Percentiles rank a stretch among this genome's conserved stretches.
These are phyloP conservation scores for Labeo calbasu DNA, from an alignment of 2,797 vertebrate species.

Conservation along the genomic window DNA sequence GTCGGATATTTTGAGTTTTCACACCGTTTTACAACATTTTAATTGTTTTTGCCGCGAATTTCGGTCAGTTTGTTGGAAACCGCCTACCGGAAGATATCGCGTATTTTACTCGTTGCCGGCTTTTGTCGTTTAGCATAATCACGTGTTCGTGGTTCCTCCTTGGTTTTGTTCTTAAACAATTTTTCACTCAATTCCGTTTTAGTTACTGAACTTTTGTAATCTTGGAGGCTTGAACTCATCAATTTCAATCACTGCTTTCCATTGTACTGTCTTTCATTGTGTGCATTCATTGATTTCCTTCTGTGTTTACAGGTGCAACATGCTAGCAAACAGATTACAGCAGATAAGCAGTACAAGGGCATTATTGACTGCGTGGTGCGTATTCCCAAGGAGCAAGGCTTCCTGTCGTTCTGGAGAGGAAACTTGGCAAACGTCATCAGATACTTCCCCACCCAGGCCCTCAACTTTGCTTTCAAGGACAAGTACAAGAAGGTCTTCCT, in stretches of 20 bases:
- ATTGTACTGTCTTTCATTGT: not conserved
- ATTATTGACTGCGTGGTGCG: constrained; percentile 89
- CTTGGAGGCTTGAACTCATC: not conserved
- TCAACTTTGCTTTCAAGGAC: constrained; percentile 96
- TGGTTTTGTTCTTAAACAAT: not conserved
- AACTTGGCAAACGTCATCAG: constrained; percentile 93
- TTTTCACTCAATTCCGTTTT: not conserved
- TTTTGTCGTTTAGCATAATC: not conserved
- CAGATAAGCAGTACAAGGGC: constrained; percentile 89
- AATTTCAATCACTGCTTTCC: not conserved
- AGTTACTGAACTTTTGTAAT: not conserved
- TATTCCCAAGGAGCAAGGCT: constrained; percentile 91
- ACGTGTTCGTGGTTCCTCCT: not conserved
- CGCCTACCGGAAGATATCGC: constrained; percentile 15
- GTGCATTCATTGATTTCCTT: not conserved
- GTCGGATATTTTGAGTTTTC: rapidly evolving
- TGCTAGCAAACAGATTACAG: constrained; percentile 91
- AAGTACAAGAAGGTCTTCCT: constrained; percentile 95
- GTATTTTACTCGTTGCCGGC: not conserved
- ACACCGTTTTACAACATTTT: not conserved
- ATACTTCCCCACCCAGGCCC: constrained; percentile 94
- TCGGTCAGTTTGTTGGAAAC: not conserved
- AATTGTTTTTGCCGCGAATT: not conserved
- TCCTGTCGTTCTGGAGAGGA: constrained; percentile 90
- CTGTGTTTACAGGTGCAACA: constrained; percentile 77